Base-by-base conservation (phyloP, 2,888 invertebrate genomes). In the Pachliopta kotzebuea region DNA sequence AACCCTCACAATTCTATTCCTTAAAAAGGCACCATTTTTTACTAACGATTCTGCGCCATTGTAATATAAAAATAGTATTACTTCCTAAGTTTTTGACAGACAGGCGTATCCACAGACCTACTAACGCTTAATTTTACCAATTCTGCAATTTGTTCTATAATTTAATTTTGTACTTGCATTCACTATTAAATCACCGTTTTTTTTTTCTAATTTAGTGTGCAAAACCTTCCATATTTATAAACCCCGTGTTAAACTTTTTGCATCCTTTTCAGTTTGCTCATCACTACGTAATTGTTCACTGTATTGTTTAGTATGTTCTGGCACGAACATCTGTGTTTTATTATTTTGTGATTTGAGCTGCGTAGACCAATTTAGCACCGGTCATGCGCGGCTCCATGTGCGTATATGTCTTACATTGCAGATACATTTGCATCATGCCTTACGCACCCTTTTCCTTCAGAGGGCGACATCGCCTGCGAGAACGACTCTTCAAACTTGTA, bases 381-480 rank as follows among this genome's bases (percentile, higher is more conserved):
- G 78, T 78, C 72, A 77, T 80, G 80, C 81, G 81, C 80, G 79
- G 83, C 84, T 90, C 89, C 86, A 90, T 85, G 80, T 88, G 80
- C 83, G 87, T 89, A 79, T 85, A 86, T 89, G 86, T 91, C 90
- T 90, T 90, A 88, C 92, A 95, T 97, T 92, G 96, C 97, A 80
- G 98, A 98, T 90, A 98, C 98, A 74, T 98, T 97, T 92, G 97
- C 97, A 88, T 98, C 97, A 91, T 98, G 98, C 93, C 96, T 97
- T 93, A 98, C 98, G 80, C 98, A 98, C 93, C 97, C 97, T 80
- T 97, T 96, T 92, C 95, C 96, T 88, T 97, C 97, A 78, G 96
- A 96, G 93, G 95, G 94, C 83, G 95, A 95, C 91, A 93, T 95
- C 80, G 94, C 94, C 74, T 92, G 93, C 83, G 94, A 94, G 81